Evolutionary conservation across 1,140 invertebrate genomes (phyloP), one percentile per base, ranked within the genome.

Genomic region (Mya arenaria): DNA sequence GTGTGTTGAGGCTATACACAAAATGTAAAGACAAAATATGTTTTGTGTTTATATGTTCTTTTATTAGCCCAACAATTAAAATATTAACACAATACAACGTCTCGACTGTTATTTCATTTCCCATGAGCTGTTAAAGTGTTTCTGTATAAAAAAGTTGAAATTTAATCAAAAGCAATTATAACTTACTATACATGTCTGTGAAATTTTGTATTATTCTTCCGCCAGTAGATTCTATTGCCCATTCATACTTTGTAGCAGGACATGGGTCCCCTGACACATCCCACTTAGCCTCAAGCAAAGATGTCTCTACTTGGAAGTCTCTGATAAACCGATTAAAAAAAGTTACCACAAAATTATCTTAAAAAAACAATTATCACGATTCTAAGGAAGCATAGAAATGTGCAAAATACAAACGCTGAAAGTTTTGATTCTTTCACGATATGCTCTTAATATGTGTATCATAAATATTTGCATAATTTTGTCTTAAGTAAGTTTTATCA

Each of bases 221-320:
- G 81, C 87, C 86, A 48, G 85, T 65, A 69, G 83, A 81, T 44
- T 82, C 71, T 15, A 89, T 84, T 15, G 82, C 62, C 87, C 86
- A 89, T 30, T 87, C 79, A 58, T 85, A 89, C 28, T 74, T 82
- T 1, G 71, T 68, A 0, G 63, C 81, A n/a, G 87, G 87, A 79
- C 87, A 89, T 3, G 87, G 87, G 65, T 89, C 87, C 55, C 87
- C 87, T 39, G 68, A 58, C 60, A 86, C 72, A 56, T 89, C 87
- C 87, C 87, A 89, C 36, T 41, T 30, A 25, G 87, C 86, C 60
- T 66, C 44, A 13, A 87, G 71, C 4, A 75, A 84, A 36, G 55
- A 63, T 3, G 52, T 28, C 44, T 68, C 65, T 17, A 81, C 79
- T 77, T 89, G 87, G 68, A 83, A 86, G 34, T 87, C 68, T 39